These are phyloP conservation scores for Enteromius viviparus DNA, from an alignment of 2,797 vertebrate species.

Conservation along the genomic window DNA sequence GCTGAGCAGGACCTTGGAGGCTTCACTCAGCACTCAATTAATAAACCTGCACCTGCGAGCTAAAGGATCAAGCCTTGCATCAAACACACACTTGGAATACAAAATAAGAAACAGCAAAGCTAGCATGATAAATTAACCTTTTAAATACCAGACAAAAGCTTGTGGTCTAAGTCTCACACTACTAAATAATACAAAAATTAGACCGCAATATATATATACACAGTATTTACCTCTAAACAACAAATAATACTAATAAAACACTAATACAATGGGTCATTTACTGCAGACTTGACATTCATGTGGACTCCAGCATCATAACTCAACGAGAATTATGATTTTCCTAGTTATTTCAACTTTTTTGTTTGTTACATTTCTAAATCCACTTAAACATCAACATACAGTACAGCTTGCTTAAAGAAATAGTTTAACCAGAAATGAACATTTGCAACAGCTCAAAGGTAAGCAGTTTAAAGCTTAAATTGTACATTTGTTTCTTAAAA, in stretches of 20 bases:
- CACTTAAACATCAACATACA: not conserved
- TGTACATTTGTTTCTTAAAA: not conserved
- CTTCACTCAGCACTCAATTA: conserved; percentile 52
- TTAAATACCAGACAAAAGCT: not conserved
- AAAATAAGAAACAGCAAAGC: not conserved
- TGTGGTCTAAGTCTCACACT: not conserved
- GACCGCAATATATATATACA: not conserved
- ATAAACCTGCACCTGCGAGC: conserved; percentile 49
- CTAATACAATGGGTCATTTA: not conserved
- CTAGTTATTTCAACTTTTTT: not conserved
- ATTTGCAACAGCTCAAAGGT: not conserved
- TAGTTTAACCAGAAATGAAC: not conserved
- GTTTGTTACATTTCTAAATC: not conserved
- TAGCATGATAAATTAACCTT: not conserved
- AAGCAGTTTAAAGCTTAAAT: not conserved
- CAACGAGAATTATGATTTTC: not conserved
- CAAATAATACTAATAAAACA: not conserved
- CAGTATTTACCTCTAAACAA: not conserved
- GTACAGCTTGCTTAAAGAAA: not conserved
- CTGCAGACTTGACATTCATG: not conserved
- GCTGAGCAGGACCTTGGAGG: conserved; percentile 49
- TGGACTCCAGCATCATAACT: not conserved
- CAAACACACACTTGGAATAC: not conserved
- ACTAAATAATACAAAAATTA: not conserved
- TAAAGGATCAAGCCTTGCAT: not conserved